These are phyloP conservation scores for Opisthocomus hoazin DNA, from an alignment of 2,113 vertebrate species.

Conservation along the genomic window DNA sequence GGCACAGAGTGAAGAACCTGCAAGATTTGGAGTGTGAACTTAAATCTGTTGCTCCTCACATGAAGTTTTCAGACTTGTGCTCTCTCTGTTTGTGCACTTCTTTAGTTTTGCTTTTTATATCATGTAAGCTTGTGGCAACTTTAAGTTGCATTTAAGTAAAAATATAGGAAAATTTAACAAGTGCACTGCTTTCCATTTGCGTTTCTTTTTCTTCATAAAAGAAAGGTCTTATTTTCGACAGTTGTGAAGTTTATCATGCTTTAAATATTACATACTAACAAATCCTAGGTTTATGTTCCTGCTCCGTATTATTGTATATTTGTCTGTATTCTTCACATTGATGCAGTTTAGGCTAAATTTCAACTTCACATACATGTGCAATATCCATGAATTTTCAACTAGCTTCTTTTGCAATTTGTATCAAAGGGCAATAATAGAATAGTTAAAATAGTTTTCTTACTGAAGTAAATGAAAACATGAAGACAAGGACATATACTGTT, in stretches of 20 bases:
- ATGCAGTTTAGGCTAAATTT: background rate
- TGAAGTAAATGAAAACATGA: background rate
- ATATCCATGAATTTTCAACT: background rate
- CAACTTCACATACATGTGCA: background rate
- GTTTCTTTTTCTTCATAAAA: background rate
- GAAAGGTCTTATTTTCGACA: background rate
- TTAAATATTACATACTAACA: background rate
- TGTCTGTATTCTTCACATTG: background rate
- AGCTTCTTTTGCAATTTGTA: background rate
- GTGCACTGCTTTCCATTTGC: background rate
- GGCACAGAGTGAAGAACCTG: background rate
- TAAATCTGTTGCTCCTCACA: background rate
- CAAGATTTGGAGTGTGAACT: background rate
- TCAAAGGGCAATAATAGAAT: background rate
- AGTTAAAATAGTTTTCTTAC: background rate
- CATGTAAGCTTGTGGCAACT: background rate
- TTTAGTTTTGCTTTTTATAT: background rate
- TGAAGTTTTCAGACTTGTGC: background rate
- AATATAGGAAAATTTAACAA: background rate
- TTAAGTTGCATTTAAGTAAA: background rate
- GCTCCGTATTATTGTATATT: background rate
- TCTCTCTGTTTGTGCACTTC: background rate
- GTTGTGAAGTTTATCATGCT: background rate
- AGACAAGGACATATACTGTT: background rate
- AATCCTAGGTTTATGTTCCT: background rate